Conservation (phyloP, 1,140 invertebrate species). For the Listronotus oregonensis region DNA sequence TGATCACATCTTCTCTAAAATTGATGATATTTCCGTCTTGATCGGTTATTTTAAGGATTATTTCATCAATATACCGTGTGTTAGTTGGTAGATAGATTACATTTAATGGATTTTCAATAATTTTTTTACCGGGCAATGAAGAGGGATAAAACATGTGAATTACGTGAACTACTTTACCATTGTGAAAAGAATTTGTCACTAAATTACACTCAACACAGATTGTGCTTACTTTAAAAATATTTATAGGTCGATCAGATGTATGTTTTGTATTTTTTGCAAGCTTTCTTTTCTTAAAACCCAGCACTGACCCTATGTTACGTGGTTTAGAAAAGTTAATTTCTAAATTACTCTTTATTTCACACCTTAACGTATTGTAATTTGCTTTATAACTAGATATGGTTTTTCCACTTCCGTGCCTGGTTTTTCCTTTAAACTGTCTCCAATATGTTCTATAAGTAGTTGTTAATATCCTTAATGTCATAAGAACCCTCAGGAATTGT, state of each 20-base stretch:
- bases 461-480: slow-evolving; percentile 12
- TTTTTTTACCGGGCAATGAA: slow-evolving; percentile 43
- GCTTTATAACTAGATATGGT: slow-evolving; percentile 18
- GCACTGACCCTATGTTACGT: no score
- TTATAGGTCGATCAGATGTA: no score
- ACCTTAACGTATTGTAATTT: slow-evolving; percentile 43
- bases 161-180: slow-evolving; percentile 44
- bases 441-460: not conserved
- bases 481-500: slow-evolving; percentile 4
- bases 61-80: slow-evolving; percentile 1
- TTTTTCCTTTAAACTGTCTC: not conserved
- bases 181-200: slow-evolving; percentile 44
- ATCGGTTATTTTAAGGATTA: slow-evolving; percentile 1
- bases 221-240: no score
- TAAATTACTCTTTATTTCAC: slow-evolving; percentile 18
- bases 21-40: no score
- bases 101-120: slow-evolving; percentile 42
- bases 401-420: not conserved
- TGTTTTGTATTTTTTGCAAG: no score
- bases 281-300: no score
- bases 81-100: slow-evolving; percentile 49
- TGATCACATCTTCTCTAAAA: slow-evolving; percentile 5
- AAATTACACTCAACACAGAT: slow-evolving; percentile 40
- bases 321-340: no score
- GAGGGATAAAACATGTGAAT: slow-evolving; percentile 50